Evolutionary conservation across 2,797 vertebrate genomes (phyloP).

Genomic region (Cetoscarus ocellatus): DNA sequence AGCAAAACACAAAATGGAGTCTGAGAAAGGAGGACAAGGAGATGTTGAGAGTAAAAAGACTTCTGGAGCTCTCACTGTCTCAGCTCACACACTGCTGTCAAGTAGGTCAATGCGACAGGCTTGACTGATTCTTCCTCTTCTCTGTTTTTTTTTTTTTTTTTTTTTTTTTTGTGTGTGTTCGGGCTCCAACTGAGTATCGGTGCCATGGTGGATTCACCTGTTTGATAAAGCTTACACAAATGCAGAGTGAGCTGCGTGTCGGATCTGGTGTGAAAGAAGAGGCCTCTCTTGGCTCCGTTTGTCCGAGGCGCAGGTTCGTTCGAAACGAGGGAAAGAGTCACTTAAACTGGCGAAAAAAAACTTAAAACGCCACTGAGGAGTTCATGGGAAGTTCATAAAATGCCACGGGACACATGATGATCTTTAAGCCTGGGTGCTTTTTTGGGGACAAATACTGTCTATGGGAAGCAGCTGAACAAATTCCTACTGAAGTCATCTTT

Average conservation of each 20-base stretch:
- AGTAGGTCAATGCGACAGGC: slow-evolving; percentile 78
- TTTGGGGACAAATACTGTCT: slow-evolving; percentile 54
- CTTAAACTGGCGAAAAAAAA: slow-evolving; percentile 10
- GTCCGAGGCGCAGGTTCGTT: slow-evolving; percentile 1
- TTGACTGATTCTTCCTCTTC: slow-evolving; percentile 69
- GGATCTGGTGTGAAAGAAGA: slow-evolving; percentile 14
- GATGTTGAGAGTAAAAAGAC: slow-evolving; percentile 32
- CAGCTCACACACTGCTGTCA: slow-evolving; percentile 61
- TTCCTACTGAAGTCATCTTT: slow-evolving; percentile 60
- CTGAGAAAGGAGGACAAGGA: slow-evolving; percentile 5
- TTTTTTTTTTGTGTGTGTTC: slow-evolving; percentile 33
- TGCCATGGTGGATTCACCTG: slow-evolving; percentile 70
- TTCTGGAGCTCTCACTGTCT: slow-evolving; percentile 54
- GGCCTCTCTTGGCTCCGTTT: slow-evolving; percentile 2
- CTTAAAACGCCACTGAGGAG: slow-evolving; percentile 17
- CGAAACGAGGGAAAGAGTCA: neutral
- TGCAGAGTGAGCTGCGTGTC: slow-evolving; percentile 46
- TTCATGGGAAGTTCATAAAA: slow-evolving; percentile 59
- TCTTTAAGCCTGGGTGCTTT: slow-evolving; percentile 66
- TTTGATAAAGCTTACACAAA: slow-evolving; percentile 65
- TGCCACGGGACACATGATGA: slow-evolving; percentile 60
- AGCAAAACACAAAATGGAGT: slow-evolving; percentile 8
- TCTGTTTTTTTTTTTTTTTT: too few species aligned
- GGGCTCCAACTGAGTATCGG: slow-evolving; percentile 42
- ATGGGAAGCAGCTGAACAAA: slow-evolving; percentile 60